Conservation (phyloP, 2,888 invertebrate species). For the Catocala nupta region DNA sequence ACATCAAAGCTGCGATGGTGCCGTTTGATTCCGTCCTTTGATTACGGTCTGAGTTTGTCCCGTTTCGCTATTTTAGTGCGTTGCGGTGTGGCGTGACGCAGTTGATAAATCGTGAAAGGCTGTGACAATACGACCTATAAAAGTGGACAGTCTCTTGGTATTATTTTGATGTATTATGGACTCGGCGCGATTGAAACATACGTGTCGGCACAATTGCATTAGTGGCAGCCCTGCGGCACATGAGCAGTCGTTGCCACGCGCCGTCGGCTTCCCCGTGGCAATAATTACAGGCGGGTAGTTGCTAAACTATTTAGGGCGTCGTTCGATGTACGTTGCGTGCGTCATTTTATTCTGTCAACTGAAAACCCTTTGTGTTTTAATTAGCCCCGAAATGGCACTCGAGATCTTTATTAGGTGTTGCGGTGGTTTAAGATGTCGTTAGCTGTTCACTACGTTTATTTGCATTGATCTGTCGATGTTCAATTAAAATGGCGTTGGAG, state of each 20-base stretch:
- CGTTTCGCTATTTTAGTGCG: slow-evolving; percentile 71
- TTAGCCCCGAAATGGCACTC: slow-evolving; percentile 64
- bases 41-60: slow-evolving; percentile 70
- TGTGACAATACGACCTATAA: slow-evolving; percentile 38
- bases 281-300: slow-evolving; percentile 69
- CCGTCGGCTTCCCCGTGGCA: slow-evolving; percentile 59
- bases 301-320: slow-evolving; percentile 77
- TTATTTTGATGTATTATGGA: slow-evolving; percentile 27
- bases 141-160: slow-evolving; percentile 20
- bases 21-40: slow-evolving; percentile 80
- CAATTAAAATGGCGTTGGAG: too few species aligned
- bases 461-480: neutral
- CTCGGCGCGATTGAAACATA: slow-evolving; percentile 39
- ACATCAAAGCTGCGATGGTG: slow-evolving; percentile 77
- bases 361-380: slow-evolving; percentile 78
- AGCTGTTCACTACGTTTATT: slow-evolving; percentile 4
- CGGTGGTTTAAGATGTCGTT: slow-evolving; percentile 45
- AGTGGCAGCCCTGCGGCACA: slow-evolving; percentile 48
- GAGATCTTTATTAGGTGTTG: slow-evolving; percentile 61
- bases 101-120: slow-evolving; percentile 43
- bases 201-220: slow-evolving; percentile 33
- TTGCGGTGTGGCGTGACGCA: slow-evolving; percentile 47
- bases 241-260: slow-evolving; percentile 45
- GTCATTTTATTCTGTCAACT: slow-evolving; percentile 74
- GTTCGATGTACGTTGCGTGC: slow-evolving; percentile 56